phyloP scores from a whole-genome alignment of 2,113 vertebrate genomes.

The Melanocharis versteri region DNA sequence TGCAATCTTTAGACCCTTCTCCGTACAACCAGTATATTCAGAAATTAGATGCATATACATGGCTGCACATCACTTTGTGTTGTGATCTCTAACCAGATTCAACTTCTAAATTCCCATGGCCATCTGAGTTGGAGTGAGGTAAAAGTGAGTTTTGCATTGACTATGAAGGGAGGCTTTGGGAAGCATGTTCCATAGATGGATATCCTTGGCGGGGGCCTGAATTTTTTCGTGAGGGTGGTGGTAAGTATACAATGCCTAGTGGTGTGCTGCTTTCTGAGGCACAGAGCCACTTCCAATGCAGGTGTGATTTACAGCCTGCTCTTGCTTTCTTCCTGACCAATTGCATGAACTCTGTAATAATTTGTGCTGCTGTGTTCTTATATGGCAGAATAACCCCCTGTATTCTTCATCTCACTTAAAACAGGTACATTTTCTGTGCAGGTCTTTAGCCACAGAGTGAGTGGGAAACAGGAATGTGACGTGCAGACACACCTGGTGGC shows the following conservation, averaged over 20 bases:
- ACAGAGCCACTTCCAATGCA: neutral
- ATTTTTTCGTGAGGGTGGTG: neutral
- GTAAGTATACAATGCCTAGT: no score
- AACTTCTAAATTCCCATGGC: neutral
- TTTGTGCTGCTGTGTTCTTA: neutral
- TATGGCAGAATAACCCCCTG: neutral
- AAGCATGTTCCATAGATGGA: neutral
- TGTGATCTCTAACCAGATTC: neutral
- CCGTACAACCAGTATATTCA: neutral
- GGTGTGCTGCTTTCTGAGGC: neutral
- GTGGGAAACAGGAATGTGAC: neutral
- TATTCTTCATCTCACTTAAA: neutral
- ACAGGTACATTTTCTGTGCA: neutral
- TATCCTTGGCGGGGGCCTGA: neutral
- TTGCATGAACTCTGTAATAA: neutral
- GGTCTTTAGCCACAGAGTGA: neutral
- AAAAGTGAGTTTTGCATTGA: neutral
- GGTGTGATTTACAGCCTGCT: neutral
- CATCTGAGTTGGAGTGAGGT: neutral
- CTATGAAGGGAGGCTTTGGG: neutral
- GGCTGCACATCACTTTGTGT: rapidly evolving
- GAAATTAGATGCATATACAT: neutral
- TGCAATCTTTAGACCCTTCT: neutral
- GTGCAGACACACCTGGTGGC: neutral
- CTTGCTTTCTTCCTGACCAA: neutral